Percentiles rank a stretch among this genome's conserved stretches.
Evolutionary conservation across 2,888 invertebrate genomes (phyloP).

Genomic region (Drosophila picticornis): DNA sequence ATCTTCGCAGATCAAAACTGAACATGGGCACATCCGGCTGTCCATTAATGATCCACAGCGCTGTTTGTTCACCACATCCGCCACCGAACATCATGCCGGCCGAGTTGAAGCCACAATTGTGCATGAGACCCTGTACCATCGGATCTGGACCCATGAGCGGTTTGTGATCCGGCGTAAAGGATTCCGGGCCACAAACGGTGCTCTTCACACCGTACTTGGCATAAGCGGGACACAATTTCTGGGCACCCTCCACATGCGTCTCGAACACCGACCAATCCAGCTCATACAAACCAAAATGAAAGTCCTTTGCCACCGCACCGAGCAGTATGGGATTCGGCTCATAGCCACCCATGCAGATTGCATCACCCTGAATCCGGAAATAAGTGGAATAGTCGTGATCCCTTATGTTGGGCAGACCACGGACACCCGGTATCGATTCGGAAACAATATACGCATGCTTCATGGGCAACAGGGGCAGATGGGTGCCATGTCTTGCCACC

Average conservation of each 20-base stretch:
- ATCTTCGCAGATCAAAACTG: conserved; percentile 93
- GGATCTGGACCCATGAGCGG: conserved; percentile 93
- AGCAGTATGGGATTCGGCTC: conserved; percentile 93
- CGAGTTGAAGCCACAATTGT: conserved; percentile 95
- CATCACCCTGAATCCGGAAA: conserved; percentile 93
- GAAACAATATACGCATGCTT: conserved; percentile 95
- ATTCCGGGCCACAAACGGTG: conserved; percentile 95
- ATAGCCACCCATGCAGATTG: conserved; percentile 94
- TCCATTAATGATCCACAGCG: conserved; percentile 93
- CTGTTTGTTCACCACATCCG: conserved; percentile 93
- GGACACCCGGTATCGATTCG: conserved; percentile 90
- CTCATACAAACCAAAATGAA: conserved; percentile 94
- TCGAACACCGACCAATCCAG: conserved; percentile 95
- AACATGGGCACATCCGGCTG: conserved; percentile 95
- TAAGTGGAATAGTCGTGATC: conserved; percentile 95
- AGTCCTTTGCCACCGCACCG: conserved; percentile 91
- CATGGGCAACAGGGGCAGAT: conserved; percentile 92
- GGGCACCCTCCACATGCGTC: conserved; percentile 90
- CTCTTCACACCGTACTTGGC: conserved; percentile 92
- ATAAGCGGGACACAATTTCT: conserved; percentile 91
- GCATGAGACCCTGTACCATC: conserved; percentile 89
- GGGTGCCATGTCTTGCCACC: conserved; percentile 84
- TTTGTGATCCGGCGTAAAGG: conserved; percentile 96
- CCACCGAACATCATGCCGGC: conserved; percentile 97
- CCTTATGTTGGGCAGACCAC: conserved; percentile 92